Conservation (phyloP, 2,888 invertebrate genomes). For the Dicyrtoma fusca region DNA sequence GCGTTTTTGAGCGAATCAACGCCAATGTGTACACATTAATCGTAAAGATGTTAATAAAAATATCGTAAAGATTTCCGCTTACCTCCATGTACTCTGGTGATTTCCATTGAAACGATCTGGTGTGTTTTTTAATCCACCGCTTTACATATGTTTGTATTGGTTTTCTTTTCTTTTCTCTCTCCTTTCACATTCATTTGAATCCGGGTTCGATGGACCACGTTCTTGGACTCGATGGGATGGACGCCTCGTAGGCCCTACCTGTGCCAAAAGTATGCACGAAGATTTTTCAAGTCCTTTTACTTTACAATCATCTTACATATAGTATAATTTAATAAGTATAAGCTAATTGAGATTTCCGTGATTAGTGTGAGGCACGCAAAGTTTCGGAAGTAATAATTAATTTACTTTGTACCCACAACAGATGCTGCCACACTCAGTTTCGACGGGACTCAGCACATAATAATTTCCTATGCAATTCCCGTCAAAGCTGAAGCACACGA, state of each 20-base stretch:
- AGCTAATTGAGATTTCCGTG: slow-evolving; percentile 38
- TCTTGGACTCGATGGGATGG: too few relatives aligned
- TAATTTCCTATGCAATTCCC: slow-evolving; percentile 71
- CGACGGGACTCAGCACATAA: slow-evolving; percentile 87
- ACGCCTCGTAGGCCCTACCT: slow-evolving; percentile 71
- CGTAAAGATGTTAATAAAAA: too few relatives aligned
- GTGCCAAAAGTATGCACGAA: slow-evolving; percentile 72
- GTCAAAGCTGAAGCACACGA: slow-evolving; percentile 88
- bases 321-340: slow-evolving; percentile 27
- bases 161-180: too few relatives aligned
- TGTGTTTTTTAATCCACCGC: too few relatives aligned
- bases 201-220: too few relatives aligned
- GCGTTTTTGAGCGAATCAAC: too few relatives aligned
- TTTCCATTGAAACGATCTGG: too few relatives aligned
- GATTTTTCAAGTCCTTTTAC: background rate
- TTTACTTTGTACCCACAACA: slow-evolving; percentile 58
- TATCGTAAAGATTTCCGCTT: too few relatives aligned
- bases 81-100: too few relatives aligned
- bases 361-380: slow-evolving; percentile 27
- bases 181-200: too few relatives aligned
- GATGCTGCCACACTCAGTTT: slow-evolving; percentile 85
- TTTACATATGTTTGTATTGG: too few relatives aligned
- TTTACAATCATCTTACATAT: background rate
- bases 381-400: slow-evolving; percentile 33
- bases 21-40: too few relatives aligned